phyloP scores from a whole-genome alignment of 2,888 invertebrate species.

The Tipula lateralis region DNA sequence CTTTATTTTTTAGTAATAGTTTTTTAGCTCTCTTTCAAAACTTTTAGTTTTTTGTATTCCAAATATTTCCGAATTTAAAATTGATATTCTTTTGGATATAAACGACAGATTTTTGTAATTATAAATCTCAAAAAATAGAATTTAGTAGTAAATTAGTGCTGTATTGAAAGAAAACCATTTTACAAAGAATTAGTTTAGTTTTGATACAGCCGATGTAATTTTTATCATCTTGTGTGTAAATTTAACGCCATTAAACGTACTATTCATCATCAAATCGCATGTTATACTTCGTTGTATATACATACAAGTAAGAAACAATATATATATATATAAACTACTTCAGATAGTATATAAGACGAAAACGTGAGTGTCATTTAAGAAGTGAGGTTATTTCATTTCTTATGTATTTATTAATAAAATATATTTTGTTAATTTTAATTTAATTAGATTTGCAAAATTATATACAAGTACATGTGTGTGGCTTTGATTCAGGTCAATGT shows the following conservation, averaged over 20 bases:
- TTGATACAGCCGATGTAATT: not conserved
- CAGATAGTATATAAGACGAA: not conserved
- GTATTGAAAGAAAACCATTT: not conserved
- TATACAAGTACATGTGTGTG: not conserved
- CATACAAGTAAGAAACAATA: not conserved
- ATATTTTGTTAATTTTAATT: not conserved
- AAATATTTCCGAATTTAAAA: not conserved
- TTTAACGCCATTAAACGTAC: not conserved
- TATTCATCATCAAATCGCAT: not conserved
- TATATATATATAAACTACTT: not conserved
- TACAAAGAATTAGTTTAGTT: not conserved
- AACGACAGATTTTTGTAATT: not conserved
- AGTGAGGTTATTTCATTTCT: conserved; percentile 1
- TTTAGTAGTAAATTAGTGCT: not conserved
- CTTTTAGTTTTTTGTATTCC: not conserved
- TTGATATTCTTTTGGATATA: not conserved
- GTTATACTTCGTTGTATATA: not conserved
- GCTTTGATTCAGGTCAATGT: not conserved
- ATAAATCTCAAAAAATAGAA: not conserved
- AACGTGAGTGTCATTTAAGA: not conserved
- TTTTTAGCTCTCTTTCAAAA: not conserved
- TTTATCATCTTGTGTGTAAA: not conserved
- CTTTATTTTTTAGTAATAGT: not conserved
- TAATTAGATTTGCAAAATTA: not conserved
- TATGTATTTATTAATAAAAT: not conserved